phyloP scores from a whole-genome alignment of 2,888 invertebrate species.

The Phania funesta region DNA sequence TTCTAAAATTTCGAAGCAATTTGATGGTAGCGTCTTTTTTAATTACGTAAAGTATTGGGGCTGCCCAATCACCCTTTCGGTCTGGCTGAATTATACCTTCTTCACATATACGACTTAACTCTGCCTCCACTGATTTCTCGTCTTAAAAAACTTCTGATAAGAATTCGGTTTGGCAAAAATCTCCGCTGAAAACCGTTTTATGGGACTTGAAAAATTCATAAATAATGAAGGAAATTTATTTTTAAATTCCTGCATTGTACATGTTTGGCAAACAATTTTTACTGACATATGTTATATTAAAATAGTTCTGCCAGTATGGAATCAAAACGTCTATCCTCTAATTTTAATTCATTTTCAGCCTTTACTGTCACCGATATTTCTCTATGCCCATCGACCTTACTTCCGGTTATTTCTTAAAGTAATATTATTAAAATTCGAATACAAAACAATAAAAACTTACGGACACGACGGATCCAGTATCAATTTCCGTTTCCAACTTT shows the following conservation, averaged over 20 bases:
- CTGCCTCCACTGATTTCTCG: constrained; percentile 38
- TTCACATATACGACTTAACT: constrained; percentile 36
- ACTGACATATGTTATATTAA: too few species aligned
- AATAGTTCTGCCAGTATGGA: too few species aligned
- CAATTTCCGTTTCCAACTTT: constrained; percentile 12
- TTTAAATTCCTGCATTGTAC: constrained; percentile 35
- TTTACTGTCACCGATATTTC: constrained; percentile 1
- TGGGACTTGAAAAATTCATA: neutral
- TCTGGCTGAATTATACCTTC: constrained; percentile 31
- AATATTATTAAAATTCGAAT: neutral
- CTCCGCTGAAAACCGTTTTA: constrained; percentile 13
- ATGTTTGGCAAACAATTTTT: constrained; percentile 9
- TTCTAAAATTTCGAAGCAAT: constrained; percentile 57
- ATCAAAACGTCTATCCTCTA: constrained; percentile 47
- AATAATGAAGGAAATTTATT: constrained; percentile 44
- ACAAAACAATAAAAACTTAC: neutral
- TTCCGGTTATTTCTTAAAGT: neutral
- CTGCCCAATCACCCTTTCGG: constrained; percentile 47
- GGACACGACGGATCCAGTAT: constrained; percentile 37
- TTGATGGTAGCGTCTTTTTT: constrained; percentile 46
- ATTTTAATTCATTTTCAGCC: constrained; percentile 27
- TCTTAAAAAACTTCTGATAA: constrained; percentile 51
- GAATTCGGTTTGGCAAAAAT: too few species aligned
- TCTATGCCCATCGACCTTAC: neutral
- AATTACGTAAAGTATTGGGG: constrained; percentile 43